These are phyloP conservation scores for Trissolcus basalis DNA, from an alignment of 1,140 invertebrate genomes.

Conservation along the genomic window DNA sequence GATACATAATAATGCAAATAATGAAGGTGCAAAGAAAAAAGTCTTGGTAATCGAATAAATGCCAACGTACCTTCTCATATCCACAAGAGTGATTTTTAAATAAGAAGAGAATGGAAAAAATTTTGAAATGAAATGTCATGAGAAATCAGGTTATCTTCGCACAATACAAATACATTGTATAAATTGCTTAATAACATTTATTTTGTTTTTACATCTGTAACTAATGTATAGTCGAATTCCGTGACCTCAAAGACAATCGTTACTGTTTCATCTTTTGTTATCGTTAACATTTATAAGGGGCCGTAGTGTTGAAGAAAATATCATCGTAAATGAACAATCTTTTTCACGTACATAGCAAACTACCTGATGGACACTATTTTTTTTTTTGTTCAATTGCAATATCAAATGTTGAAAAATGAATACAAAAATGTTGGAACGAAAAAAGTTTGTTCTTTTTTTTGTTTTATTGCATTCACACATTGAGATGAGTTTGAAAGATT, in stretches of 20 bases:
- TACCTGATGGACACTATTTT: constrained; percentile 48
- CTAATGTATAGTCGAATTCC: constrained; percentile 64
- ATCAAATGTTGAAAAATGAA: constrained; percentile 30
- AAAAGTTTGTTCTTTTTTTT: too few relatives aligned
- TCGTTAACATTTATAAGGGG: constrained; percentile 52
- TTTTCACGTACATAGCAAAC: constrained; percentile 33
- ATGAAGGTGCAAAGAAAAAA: too few relatives aligned
- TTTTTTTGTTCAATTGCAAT: constrained; percentile 35
- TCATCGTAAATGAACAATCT: constrained; percentile 37
- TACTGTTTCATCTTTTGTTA: constrained; percentile 24
- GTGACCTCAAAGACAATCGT: constrained; percentile 56
- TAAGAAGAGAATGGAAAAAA: too few relatives aligned
- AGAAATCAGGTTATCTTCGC: too few relatives aligned
- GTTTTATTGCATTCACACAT: too few relatives aligned
- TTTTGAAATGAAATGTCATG: too few relatives aligned
- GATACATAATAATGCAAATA: too few relatives aligned
- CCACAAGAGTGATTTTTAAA: too few relatives aligned
- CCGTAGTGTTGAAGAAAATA: constrained; percentile 48
- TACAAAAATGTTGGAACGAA: not conserved
- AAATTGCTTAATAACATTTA: constrained; percentile 69
- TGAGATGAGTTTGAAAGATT: too few relatives aligned
- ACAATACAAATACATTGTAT: constrained; percentile 51
- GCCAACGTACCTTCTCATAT: too few relatives aligned
- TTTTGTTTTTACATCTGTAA: constrained; percentile 62
- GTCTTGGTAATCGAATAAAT: too few relatives aligned